Base-by-base conservation (phyloP, 2,797 vertebrate genomes). In the Neoniphon sammara region DNA sequence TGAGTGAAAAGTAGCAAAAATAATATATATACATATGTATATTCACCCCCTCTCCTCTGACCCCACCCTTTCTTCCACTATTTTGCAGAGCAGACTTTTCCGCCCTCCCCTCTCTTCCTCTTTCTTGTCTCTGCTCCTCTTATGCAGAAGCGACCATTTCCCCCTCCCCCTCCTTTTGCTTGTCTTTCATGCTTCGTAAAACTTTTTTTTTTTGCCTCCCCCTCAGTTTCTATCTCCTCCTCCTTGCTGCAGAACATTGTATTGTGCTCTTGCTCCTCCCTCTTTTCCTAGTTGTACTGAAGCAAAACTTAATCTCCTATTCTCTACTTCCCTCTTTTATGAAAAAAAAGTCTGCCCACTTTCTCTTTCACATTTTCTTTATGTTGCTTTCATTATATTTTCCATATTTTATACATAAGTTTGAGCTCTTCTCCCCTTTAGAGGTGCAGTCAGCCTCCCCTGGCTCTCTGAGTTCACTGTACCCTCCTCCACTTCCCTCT, bases 401-500 rank as follows among this genome's bases (percentile, higher is more conserved):
- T 77, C 36, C 54, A 23, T 44, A 57, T 46, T 59, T 46, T 7
- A 0, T 46, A 34, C 53, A 39, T 21, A 52, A 55, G 65, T 58
- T 67, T 70, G 49, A 46, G 17, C 6, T n/a, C 82, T 80, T 88
- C 77, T 50, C 67, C 36, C 23, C 36, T 58, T 17, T 30, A 49
- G 27, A 56, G 53, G 4, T 42, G 34, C n/a, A 50, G 25, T 15
- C 42, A 27, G 23, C 60, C 42, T 46, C 15, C 8, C n/a, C 7
- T 25, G n/a, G 20, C 7, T 42, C 53, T 61, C 59, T 60, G 65
- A 75, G 77, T 70, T 70, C 72, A 73, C 76, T 85, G 77, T 85
- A 47, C 83, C 87, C 87, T 86, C 87, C 85, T 87, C 88, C 88
- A 75, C 89, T 82, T 74, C 87, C 88, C 79, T 82, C 67, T 80